Evolutionary conservation across 2,113 vertebrate species (phyloP), one percentile per base, ranked within the genome.

Genomic region (Corydoras maculifer): DNA sequence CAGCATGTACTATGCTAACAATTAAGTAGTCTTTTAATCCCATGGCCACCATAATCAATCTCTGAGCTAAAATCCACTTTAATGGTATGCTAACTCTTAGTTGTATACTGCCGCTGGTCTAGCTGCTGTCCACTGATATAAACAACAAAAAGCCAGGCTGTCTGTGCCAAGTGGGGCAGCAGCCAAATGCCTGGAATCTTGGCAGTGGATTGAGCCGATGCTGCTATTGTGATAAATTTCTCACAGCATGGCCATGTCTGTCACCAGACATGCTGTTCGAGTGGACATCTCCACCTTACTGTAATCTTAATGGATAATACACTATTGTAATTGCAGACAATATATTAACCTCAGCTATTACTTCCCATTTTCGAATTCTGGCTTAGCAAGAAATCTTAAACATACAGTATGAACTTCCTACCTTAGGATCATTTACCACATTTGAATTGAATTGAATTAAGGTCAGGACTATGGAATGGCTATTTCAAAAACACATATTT

Each of bases 101-200:
- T 75, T 68, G 68, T 15, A 58, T 31, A 64, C 69, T 15, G 25
- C 53, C 58, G 58, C 65, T 79, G 70, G 74, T 66, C 59, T 53
- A 31, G 35, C 35, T 43, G 35, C 78, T 61, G 71, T 55, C 69
- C 53, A 13, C 70, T 63, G 68, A 75, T 71, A 66, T 66, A 60
- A 84, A 25, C 18, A 79, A 68, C 13, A 60, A 74, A 80, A 73
- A 78, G 68, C 73, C 60, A 30, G 58, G 50, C 3, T 32, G 65
- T 58, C 61, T 10, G 55, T 80, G 83, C 83, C 81, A 83, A 83
- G 58, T 81, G 76, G 78, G 72, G 74, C 43, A 53, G 73, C 58
- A 69, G 80, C 83, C 81, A 84, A 79, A 75, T 63, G 65, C 78
- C 35, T 75, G 71, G 72, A 63, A 77, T 78, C 74, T 25, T 79